Conservation (phyloP, 2,888 invertebrate genomes). For the Ditula angustiorana region DNA sequence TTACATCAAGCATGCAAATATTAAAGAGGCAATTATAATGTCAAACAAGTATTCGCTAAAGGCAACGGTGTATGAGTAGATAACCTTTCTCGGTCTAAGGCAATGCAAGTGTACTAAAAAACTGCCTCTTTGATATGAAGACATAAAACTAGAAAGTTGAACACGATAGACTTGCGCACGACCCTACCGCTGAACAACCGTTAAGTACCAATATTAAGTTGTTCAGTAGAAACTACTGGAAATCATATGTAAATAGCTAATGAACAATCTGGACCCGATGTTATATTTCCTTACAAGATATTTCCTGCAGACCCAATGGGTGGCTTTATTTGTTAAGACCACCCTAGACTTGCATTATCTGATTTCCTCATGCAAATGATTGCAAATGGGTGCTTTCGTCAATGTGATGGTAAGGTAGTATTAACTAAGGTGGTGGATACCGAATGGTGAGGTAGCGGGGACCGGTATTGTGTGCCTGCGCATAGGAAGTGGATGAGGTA, state of each 20-base stretch:
- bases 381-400: conserved; percentile 36
- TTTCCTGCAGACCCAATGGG: conserved; percentile 23
- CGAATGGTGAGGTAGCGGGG: not conserved
- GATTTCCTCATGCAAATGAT: conserved; percentile 35
- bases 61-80: too few species aligned
- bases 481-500: conserved; percentile 27
- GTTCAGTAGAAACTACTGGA: conserved; percentile 28
- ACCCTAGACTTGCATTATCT: conserved; percentile 33
- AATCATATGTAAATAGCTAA: conserved; percentile 37
- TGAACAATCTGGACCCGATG: conserved; percentile 30
- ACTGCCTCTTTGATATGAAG: conserved; percentile 12
- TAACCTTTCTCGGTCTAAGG: too few species aligned
- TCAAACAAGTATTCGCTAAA: too few species aligned
- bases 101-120: too few species aligned
- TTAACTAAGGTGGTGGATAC: not conserved
- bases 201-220: conserved; percentile 18
- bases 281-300: conserved; percentile 35
- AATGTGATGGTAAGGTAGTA: conserved; percentile 16
- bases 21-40: too few species aligned
- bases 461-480: too few species aligned
- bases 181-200: conserved; percentile 4
- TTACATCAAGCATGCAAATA: too few species aligned
- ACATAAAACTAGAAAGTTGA: conserved; percentile 22
- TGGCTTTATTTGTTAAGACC: conserved; percentile 31
- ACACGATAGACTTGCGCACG: not conserved